phyloP scores from a whole-genome alignment of 1,140 invertebrate species.

The Drosophila mayri region DNA sequence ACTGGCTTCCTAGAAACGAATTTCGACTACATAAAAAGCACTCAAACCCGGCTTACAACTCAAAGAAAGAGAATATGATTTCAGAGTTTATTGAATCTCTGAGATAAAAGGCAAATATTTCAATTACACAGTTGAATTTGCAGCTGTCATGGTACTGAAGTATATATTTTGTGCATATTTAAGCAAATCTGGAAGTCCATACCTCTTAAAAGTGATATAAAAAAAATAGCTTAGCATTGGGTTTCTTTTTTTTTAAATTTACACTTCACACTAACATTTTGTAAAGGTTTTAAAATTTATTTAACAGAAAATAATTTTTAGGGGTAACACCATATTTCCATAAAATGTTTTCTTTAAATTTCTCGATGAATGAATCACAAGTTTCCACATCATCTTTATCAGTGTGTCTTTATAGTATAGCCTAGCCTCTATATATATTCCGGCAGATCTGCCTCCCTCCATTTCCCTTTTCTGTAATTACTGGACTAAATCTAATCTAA shows the following conservation, averaged over 20 bases:
- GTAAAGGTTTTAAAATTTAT: background rate
- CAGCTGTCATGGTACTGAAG: background rate
- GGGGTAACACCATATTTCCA: background rate
- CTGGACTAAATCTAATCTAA: conserved; percentile 34
- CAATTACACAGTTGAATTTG: conserved; percentile 8
- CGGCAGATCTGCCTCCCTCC: background rate
- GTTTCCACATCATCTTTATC: background rate
- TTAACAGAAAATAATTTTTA: background rate
- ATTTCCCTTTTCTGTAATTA: conserved; percentile 5
- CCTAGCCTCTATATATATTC: background rate
- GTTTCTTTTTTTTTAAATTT: background rate
- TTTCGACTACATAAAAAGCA: conserved; percentile 7
- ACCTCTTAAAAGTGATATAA: background rate
- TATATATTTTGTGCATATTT: background rate
- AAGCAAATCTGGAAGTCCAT: background rate
- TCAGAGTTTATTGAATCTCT: background rate
- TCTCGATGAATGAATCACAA: background rate
- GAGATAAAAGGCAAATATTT: background rate
- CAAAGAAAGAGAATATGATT: conserved; percentile 1
- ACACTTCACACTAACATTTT: too few relatives aligned
- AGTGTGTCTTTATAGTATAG: background rate
- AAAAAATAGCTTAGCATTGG: background rate
- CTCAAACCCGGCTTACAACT: conserved; percentile 8
- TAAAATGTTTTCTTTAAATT: background rate
- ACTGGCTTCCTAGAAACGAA: conserved; percentile 35